phyloP scores from a whole-genome alignment of 2,113 vertebrate genomes.

The Tonatia bakeri region DNA sequence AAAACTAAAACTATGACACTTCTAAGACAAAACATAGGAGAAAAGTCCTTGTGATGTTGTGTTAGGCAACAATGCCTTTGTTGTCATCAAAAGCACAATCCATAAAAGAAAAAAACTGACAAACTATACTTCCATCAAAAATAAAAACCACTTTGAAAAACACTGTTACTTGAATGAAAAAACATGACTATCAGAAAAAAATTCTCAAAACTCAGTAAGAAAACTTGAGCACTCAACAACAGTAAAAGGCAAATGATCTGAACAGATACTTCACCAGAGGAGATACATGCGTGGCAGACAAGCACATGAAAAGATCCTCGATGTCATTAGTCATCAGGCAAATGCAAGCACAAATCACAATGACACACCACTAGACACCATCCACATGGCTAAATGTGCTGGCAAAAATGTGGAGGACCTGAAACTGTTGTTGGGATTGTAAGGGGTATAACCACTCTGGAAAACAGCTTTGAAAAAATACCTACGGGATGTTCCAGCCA shows the following conservation, averaged over 20 bases:
- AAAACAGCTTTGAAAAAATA: neutral
- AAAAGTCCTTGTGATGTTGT: neutral
- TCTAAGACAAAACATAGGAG: neutral
- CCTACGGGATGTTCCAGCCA: neutral
- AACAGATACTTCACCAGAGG: neutral
- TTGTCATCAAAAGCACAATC: neutral
- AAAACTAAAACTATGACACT: neutral
- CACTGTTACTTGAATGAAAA: neutral
- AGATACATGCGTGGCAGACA: neutral
- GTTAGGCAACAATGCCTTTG: neutral
- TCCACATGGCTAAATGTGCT: neutral
- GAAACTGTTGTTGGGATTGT: neutral
- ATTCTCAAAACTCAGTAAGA: neutral
- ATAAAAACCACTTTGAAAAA: constrained; percentile 35
- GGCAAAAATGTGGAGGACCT: neutral
- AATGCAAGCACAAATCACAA: constrained; percentile 12
- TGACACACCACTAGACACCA: neutral
- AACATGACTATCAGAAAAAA: neutral
- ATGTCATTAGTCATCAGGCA: neutral
- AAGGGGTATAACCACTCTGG: neutral
- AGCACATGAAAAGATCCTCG: neutral
- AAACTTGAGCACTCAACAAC: neutral
- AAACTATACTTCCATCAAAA: neutral
- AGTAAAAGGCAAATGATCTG: neutral
- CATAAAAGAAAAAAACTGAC: neutral